phyloP scores from a whole-genome alignment of 2,113 vertebrate species.

The Lampris incognitus region DNA sequence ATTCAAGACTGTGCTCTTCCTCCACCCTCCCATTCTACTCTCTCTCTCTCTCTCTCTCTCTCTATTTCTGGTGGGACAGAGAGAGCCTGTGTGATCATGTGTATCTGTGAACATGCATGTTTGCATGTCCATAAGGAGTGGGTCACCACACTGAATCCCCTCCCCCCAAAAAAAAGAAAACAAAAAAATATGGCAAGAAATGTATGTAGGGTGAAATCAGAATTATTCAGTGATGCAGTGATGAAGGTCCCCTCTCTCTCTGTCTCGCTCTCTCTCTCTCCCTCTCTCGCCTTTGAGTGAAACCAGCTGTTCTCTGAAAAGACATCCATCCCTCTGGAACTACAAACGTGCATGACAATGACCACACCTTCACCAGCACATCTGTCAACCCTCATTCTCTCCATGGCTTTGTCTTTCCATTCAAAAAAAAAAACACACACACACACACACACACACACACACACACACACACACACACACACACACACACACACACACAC shows the following conservation, averaged over 20 bases:
- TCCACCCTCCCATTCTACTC: background rate
- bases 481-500: background rate
- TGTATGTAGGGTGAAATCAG: constrained; percentile 66
- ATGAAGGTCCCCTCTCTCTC: constrained; percentile 67
- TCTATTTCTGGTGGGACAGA: constrained; percentile 12
- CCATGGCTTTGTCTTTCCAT: constrained; percentile 43
- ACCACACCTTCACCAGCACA: constrained; percentile 66
- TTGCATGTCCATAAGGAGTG: constrained; percentile 33
- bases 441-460: background rate
- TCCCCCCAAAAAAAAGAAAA: constrained; percentile 55
- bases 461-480: background rate
- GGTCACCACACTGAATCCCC: constrained; percentile 49
- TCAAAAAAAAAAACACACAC: constrained; percentile 1
- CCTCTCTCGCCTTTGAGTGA: constrained; percentile 57
- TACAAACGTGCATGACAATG: constrained; percentile 72
- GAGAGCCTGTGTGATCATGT: constrained; percentile 45
- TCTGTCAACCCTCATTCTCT: constrained; percentile 72
- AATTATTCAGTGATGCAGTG: constrained; percentile 79
- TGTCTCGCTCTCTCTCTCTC: constrained; percentile 16
- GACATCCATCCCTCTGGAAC: constrained; percentile 68
- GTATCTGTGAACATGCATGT: constrained; percentile 53
- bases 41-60: constrained; percentile 1
- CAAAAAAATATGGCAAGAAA: constrained; percentile 73
- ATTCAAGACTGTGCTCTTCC: background rate
- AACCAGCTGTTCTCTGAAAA: constrained; percentile 74